Conservation (phyloP, 2,113 vertebrate species). For the Tenebrosternarchus preto region DNA sequence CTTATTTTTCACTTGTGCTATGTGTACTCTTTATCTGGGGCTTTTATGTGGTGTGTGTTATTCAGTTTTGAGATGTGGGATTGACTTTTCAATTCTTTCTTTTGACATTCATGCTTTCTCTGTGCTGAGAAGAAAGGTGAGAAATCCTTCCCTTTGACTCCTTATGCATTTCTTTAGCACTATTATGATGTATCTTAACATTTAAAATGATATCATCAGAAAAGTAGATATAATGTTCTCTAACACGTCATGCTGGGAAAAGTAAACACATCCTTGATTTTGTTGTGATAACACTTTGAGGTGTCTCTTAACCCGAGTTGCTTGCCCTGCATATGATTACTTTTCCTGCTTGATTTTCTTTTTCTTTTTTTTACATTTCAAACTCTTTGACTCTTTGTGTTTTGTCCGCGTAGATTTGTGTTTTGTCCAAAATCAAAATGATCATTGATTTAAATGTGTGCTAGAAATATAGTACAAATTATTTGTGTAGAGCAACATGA, state of each 20-base stretch:
- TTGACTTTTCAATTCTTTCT: conserved; percentile 28
- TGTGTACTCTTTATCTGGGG: background rate
- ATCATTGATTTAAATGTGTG: too few species aligned
- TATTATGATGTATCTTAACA: too few species aligned
- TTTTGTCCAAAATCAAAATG: too few species aligned
- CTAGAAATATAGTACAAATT: too few species aligned
- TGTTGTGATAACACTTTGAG: background rate
- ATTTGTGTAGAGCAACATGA: too few species aligned
- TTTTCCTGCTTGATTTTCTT: background rate
- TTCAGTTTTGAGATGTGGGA: background rate
- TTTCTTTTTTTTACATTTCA: background rate
- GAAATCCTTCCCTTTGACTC: background rate
- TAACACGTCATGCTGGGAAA: background rate
- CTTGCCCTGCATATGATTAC: background rate
- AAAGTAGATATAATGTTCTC: background rate
- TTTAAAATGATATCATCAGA: background rate
- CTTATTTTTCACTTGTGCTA: background rate
- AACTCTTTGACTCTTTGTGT: background rate
- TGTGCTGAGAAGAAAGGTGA: conserved; percentile 51
- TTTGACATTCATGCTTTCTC: conserved; percentile 39
- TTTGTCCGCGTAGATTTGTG: too few species aligned
- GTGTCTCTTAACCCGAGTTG: background rate
- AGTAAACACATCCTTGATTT: too few species aligned
- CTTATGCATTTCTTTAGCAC: background rate
- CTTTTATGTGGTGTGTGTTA: background rate